phyloP scores from a whole-genome alignment of 2,888 invertebrate species.

The Gordius sp. region DNA sequence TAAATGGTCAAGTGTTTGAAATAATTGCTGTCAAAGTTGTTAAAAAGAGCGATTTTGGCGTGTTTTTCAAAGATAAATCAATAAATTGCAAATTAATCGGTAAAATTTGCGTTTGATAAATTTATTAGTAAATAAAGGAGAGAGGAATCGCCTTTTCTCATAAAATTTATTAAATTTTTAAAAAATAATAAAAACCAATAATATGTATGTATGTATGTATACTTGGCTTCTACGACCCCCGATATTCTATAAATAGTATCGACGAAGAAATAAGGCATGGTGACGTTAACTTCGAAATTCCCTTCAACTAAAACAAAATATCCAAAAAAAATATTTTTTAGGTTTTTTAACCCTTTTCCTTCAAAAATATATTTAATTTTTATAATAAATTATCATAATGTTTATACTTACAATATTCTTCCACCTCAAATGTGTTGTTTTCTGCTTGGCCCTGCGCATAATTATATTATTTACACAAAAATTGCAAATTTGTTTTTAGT shows the following conservation, averaged over 20 bases:
- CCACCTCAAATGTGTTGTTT: slow-evolving; percentile 55
- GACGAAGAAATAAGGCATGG: slow-evolving; percentile 75
- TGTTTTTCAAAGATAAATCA: no score
- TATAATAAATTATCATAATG: neutral
- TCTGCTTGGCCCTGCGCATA: slow-evolving; percentile 55
- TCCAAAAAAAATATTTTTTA: slow-evolving; percentile 10
- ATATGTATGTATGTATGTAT: no score
- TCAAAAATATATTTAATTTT: neutral
- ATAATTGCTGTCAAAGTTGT: slow-evolving; percentile 17
- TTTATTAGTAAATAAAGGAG: no score
- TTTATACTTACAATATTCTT: slow-evolving; percentile 47
- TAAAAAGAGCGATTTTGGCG: no score
- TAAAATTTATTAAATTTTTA: no score
- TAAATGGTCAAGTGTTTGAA: neutral
- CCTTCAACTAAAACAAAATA: slow-evolving; percentile 41
- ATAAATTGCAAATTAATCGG: no score
- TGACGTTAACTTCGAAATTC: slow-evolving; percentile 78
- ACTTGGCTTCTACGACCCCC: slow-evolving; percentile 64
- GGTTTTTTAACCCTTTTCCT: neutral
- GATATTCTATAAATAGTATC: slow-evolving; percentile 53
- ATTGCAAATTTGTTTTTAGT: no score
- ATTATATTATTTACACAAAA: no score
- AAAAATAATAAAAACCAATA: no score
- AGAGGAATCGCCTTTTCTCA: no score
- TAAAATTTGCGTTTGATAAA: no score